phyloP scores from a whole-genome alignment of 2,113 vertebrate species.

The Ia io region DNA sequence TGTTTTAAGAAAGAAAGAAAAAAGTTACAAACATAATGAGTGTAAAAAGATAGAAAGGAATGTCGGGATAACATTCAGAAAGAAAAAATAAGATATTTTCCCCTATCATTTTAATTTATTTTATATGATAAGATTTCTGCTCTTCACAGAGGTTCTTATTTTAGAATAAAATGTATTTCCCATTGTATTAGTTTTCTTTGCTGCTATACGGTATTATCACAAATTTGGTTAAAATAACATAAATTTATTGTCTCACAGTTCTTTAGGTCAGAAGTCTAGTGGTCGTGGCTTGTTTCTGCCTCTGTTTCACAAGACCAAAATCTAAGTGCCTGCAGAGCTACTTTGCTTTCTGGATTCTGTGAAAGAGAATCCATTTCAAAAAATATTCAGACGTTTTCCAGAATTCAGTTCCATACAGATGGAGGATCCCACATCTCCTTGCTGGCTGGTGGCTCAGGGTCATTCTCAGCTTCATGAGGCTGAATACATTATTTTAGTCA shows the following conservation, averaged over 20 bases:
- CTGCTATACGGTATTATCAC: neutral
- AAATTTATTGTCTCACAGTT: neutral
- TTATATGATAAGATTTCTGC: constrained; percentile 35
- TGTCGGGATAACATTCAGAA: neutral
- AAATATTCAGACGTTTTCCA: neutral
- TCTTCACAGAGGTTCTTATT: neutral
- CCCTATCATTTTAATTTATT: neutral
- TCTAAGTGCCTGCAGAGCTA: neutral
- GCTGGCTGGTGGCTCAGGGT: neutral
- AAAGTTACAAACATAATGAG: neutral
- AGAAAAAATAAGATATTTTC: neutral
- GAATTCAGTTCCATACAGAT: neutral
- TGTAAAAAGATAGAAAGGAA: neutral
- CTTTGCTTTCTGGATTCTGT: neutral
- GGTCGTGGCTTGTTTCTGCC: neutral
- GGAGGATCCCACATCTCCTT: neutral
- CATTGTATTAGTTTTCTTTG: neutral
- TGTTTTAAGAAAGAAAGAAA: neutral
- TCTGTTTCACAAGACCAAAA: neutral
- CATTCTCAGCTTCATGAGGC: neutral
- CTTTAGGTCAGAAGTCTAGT: neutral
- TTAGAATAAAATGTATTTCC: constrained; percentile 12
- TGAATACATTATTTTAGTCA: neutral
- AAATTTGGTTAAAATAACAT: neutral
- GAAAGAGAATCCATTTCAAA: neutral